Evolutionary conservation across 2,888 invertebrate genomes (phyloP), one percentile per base, ranked within the genome.

Genomic region (Ichneumoninae sp.): DNA sequence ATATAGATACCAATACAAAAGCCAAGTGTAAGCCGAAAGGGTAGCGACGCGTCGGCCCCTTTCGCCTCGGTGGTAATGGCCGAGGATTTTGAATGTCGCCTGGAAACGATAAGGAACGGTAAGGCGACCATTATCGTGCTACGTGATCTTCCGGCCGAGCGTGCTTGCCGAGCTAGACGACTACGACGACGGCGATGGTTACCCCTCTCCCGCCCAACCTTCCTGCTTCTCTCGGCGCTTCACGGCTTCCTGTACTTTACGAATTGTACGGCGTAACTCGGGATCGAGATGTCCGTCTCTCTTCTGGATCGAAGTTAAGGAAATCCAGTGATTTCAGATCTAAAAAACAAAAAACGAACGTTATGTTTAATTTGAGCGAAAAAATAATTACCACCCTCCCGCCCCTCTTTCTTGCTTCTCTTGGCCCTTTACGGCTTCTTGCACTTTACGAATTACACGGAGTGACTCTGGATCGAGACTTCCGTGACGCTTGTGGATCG

Each of bases 111-210:
- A 92, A 92, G 90, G 91, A 89, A 90, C 87, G 91, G 91, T 89
- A 91, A 91, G 91, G 91, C 91, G 90, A 91, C 92, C 92, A 92
- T 92, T 92, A 92, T 92, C 92, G 91, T 89, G 89, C 91, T 91
- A 92, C 92, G 92, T 92, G 92, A 92, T 92, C 92, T 90, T 91
- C 89, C 85, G 79, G 86, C 86, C 88, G 89, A 88, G 90, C 88
- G 90, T 86, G 83, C 75, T 81, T 75, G 33, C 47, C 71, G 83
- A 76, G 80, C 76, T 63, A 80, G 79, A 85, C 85, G 85, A 83
- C 79, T 74, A 74, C 70, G 75, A 50, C 30, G 65, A 81, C 69
- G 76, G 22, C 76, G 71, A 54, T 71, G 54, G 52, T 54, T 71
- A 76, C n/a, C n/a, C 66, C 19, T 40, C 47, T 33, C 50, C 54